phyloP scores from a whole-genome alignment of 2,113 vertebrate species.

The Peromyscus polionotus region DNA sequence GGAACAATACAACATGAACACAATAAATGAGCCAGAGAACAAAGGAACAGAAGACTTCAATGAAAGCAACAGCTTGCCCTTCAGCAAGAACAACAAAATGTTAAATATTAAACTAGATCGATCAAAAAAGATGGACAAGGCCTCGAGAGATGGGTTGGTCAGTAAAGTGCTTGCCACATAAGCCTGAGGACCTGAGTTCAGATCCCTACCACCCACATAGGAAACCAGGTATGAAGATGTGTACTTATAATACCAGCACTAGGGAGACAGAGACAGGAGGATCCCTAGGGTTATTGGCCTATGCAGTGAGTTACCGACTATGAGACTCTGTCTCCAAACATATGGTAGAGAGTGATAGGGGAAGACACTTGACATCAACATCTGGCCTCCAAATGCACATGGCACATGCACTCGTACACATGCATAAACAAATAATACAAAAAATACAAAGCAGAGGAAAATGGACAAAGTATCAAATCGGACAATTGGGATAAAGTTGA shows the following conservation, averaged over 20 bases:
- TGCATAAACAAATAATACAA: background rate
- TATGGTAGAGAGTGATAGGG: background rate
- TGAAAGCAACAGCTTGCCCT: background rate
- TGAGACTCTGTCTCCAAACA: too few species aligned
- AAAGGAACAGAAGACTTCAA: background rate
- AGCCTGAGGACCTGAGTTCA: background rate
- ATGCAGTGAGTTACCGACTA: background rate
- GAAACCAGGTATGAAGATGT: background rate
- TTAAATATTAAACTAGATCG: background rate
- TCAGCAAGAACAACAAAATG: constrained; percentile 10
- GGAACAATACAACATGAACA: background rate
- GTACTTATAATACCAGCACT: background rate
- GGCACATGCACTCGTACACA: background rate
- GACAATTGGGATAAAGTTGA: background rate
- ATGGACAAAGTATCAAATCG: background rate
- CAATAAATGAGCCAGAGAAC: background rate
- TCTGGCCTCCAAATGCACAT: background rate
- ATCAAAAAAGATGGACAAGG: background rate
- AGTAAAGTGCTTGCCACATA: background rate
- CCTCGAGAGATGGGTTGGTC: background rate
- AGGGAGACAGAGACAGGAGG: background rate
- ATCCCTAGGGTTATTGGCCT: background rate
- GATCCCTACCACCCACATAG: background rate
- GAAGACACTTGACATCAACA: background rate
- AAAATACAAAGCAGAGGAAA: too few species aligned